A percentile compares a stretch with the other conserved stretches of the same genome.
phyloP scores from a whole-genome alignment of 2,113 vertebrate species.

The Tenrec ecaudatus region DNA sequence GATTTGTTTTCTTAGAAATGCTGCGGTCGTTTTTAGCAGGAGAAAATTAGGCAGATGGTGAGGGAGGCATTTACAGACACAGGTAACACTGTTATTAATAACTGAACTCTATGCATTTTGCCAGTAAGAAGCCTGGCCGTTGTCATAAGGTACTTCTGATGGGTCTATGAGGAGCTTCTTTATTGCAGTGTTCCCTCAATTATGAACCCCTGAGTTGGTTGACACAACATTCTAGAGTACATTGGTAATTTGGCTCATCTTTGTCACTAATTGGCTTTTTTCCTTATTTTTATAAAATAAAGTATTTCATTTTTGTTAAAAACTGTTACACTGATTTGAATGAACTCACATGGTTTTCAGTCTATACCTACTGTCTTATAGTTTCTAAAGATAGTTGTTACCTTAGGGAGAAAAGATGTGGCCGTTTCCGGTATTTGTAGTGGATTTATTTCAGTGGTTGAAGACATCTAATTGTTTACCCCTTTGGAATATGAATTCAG shows the following conservation, averaged over 20 bases:
- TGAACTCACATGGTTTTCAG: slow-evolving; percentile 7
- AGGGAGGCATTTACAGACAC: not conserved
- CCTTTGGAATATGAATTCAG: not conserved
- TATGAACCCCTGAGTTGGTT: not conserved
- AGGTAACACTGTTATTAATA: not conserved
- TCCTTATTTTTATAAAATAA: not conserved
- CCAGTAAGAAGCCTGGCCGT: not conserved
- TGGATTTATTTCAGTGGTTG: not conserved
- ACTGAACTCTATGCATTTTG: not conserved
- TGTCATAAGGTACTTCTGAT: not conserved
- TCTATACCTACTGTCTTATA: not conserved
- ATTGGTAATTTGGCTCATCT: not conserved
- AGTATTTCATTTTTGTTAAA: not conserved
- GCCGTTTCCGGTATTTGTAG: not conserved
- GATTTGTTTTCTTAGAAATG: not conserved
- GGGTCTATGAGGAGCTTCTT: not conserved
- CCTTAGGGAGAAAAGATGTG: not conserved
- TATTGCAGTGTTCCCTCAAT: not conserved
- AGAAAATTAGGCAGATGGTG: not conserved
- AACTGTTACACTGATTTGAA: not conserved
- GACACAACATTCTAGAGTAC: not conserved
- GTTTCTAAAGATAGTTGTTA: not conserved
- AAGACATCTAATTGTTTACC: not conserved
- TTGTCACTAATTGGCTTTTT: not conserved
- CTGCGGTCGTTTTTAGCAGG: not conserved